Evolutionary conservation across 1,140 invertebrate genomes (phyloP), one percentile per base, ranked within the genome.

Genomic region (Saxidomus purpurata): DNA sequence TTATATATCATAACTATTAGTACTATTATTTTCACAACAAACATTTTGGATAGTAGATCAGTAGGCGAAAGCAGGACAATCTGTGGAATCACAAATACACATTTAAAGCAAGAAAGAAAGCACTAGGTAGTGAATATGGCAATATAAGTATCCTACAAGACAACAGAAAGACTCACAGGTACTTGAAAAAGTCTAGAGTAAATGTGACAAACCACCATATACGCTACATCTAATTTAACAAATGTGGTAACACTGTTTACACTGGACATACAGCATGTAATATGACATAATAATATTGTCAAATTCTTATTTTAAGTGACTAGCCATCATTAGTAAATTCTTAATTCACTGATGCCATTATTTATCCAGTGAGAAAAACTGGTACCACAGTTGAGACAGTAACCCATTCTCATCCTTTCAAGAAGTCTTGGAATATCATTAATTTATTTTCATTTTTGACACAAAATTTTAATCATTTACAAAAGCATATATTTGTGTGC

Each of bases 381-480:
- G 55, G 52, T 81, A 81, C 77, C 77, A 81, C 77, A 55, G 77
- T 81, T 81, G 77, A 81, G 77, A 81, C 55, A 59, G 77, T 59
- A 81, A 81, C 77, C 31, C 77, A 81, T 81, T 81, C 77, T 59
- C 17, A 36, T 8, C n/a, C 17, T 55, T 81, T 61, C 77, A 0
- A 81, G 9, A 52, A 81, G 52, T 81, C 13, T 81, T 81, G 77
- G 25, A 31, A 80, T 80, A 80, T 80, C 76, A 13, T 49, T 80
- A 2, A 80, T 49, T 80, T 49, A 49, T 55, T 80, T 49, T 25
- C 25, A 25, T 77, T 80, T 80, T 80, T 52, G 22, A 49, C 40
- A 80, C 17, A 80, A 80, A 80, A 28, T 49, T 49, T 49, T 80
- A 43, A 81, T 81, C 8, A 4, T 59, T 25, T 47, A 61, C 74